phyloP scores from a whole-genome alignment of 2,888 invertebrate genomes.

The Xiphydria camelus region DNA sequence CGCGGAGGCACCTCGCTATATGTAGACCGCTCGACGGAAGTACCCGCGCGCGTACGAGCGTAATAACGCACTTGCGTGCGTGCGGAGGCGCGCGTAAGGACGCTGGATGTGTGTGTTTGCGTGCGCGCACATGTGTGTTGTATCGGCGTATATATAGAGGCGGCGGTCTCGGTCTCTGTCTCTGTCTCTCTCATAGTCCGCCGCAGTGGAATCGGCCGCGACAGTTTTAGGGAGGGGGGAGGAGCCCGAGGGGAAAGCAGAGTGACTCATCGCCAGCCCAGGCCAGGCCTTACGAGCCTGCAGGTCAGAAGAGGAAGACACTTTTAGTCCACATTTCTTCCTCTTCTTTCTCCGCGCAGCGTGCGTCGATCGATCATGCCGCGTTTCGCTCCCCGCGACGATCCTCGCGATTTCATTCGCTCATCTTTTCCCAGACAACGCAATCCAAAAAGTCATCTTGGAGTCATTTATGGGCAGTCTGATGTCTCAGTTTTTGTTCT shows the following conservation, averaged over 20 bases:
- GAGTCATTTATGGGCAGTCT: no score
- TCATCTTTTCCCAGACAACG: background rate
- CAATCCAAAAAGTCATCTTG: no score
- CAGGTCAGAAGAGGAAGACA: constrained; percentile 53
- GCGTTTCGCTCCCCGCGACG: constrained; percentile 9
- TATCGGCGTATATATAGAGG: background rate
- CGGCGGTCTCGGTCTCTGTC: no score
- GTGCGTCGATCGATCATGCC: background rate
- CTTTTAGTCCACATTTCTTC: constrained; percentile 52
- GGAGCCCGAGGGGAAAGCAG: constrained; percentile 18
- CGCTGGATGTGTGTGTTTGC: background rate
- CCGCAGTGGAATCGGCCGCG: constrained; percentile 20
- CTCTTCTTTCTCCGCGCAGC: constrained; percentile 16
- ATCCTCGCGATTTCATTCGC: background rate
- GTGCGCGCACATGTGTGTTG: background rate
- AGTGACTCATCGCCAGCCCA: constrained; percentile 49
- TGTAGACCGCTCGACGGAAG: no score
- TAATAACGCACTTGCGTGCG: no score
- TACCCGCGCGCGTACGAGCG: no score
- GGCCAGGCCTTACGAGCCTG: constrained; percentile 41
- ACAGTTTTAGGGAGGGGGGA: constrained; percentile 23
- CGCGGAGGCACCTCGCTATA: no score
- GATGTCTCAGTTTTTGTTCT: no score
- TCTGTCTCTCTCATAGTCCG: no score
- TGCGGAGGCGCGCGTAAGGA: no score